phyloP scores from a whole-genome alignment of 2,113 vertebrate genomes.

The Myotis yumanensis region DNA sequence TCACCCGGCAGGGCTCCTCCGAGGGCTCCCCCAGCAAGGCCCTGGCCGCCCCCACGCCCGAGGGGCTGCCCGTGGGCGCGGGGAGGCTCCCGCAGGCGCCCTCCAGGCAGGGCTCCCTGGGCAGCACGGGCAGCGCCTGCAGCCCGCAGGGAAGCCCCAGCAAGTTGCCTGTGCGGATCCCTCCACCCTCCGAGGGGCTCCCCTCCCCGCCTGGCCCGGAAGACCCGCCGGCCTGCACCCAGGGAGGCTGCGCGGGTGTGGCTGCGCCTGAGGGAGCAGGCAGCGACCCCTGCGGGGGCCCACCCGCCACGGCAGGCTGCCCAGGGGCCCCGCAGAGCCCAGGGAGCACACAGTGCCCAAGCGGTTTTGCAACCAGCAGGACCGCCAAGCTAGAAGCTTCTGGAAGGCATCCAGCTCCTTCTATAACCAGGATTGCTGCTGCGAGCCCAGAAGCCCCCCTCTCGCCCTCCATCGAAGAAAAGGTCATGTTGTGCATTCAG shows the following conservation, averaged over 20 bases:
- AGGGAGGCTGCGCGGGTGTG: conserved; percentile 76
- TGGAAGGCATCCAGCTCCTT: conserved; percentile 77
- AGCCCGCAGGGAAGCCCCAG: conserved; percentile 85
- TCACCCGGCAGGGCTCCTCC: conserved; percentile 88
- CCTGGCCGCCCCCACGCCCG: conserved; percentile 53
- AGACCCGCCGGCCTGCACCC: conserved; percentile 69
- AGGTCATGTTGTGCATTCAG: conserved; percentile 96
- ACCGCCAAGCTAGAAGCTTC: conserved; percentile 78
- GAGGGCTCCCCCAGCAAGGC: conserved; percentile 86
- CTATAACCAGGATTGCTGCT: background rate
- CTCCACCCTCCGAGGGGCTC: conserved; percentile 79
- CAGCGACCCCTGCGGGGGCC: conserved; percentile 74
- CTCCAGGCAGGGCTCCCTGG: conserved; percentile 82
- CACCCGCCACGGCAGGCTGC: conserved; percentile 68
- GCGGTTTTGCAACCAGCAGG: conserved; percentile 79
- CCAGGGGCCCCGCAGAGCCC: conserved; percentile 68
- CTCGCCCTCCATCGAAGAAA: conserved; percentile 92
- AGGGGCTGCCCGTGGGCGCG: conserved; percentile 69
- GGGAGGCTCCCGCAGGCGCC: conserved; percentile 65
- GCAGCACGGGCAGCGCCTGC: conserved; percentile 79
- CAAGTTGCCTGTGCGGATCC: conserved; percentile 82
- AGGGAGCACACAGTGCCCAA: conserved; percentile 60
- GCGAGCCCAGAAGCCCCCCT: conserved; percentile 61
- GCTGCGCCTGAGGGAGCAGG: conserved; percentile 73
- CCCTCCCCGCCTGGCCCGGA: conserved; percentile 71